A percentile compares a stretch with the other conserved stretches of the same genome.
phyloP scores from a whole-genome alignment of 2,888 invertebrate species.

The Brachycybe producta region DNA sequence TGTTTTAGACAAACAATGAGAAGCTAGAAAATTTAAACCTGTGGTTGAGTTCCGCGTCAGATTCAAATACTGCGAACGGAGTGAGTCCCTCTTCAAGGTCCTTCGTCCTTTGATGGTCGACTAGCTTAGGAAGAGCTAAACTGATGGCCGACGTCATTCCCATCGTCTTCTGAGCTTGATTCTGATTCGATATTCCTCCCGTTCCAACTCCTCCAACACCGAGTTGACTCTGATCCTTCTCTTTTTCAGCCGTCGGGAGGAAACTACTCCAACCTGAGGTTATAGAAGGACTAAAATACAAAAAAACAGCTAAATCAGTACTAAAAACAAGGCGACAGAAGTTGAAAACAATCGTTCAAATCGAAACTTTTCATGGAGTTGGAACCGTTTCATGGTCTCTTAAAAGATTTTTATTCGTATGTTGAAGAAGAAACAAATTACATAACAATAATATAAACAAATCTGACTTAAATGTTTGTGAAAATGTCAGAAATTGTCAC shows the following conservation, averaged over 20 bases:
- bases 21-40: conserved; percentile 40
- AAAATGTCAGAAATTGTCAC: no score
- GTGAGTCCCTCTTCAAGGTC: conserved; percentile 64
- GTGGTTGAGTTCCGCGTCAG: conserved; percentile 77
- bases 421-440: no score
- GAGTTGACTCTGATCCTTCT: conserved; percentile 7
- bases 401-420: no score
- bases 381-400: no score
- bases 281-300: conserved; percentile 16
- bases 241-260: conserved; percentile 12
- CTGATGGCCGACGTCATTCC: conserved; percentile 95
- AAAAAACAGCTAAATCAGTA: no score
- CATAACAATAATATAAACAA: no score
- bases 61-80: conserved; percentile 80
- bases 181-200: no score
- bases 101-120: conserved; percentile 58
- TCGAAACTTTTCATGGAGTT: no score
- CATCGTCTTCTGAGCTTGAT: conserved; percentile 23
- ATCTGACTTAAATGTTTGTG: no score
- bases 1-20: no score
- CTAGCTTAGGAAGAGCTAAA: conserved; percentile 64
- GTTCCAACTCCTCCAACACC: neutral
- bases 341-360: no score
- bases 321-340: no score
- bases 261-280: conserved; percentile 19